A percentile compares a stretch with the other conserved stretches of the same genome.
These are phyloP conservation scores for Hystrix brachyura DNA, from an alignment of 2,113 vertebrate genomes.

Conservation along the genomic window DNA sequence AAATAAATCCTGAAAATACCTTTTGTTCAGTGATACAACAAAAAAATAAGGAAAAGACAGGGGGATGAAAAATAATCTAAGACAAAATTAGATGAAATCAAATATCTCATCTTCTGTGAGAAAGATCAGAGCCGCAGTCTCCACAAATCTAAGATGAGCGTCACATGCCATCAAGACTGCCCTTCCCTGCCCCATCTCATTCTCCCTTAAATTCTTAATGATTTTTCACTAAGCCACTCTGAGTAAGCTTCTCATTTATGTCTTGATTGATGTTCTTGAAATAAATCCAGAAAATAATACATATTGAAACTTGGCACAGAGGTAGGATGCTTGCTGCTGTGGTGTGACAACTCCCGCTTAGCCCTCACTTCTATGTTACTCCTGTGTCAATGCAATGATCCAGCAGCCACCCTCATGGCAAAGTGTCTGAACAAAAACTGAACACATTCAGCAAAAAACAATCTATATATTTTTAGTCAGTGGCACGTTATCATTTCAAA, in stretches of 20 bases:
- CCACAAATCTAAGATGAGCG: background rate
- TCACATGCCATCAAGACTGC: background rate
- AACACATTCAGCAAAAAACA: background rate
- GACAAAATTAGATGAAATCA: conserved; percentile 11
- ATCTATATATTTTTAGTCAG: background rate
- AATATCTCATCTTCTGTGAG: background rate
- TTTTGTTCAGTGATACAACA: background rate
- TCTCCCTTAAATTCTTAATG: background rate
- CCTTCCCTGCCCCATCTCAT: background rate
- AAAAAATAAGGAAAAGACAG: background rate
- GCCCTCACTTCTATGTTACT: background rate
- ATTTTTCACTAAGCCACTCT: background rate
- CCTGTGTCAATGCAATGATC: too few relatives aligned
- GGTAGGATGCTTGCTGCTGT: background rate
- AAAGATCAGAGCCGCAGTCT: background rate
- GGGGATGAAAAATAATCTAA: background rate
- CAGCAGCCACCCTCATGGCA: background rate
- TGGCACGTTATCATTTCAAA: background rate
- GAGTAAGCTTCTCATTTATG: background rate
- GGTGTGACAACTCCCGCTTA: background rate
- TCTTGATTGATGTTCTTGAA: background rate
- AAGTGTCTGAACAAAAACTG: background rate
- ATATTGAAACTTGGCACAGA: background rate
- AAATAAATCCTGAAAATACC: conserved; percentile 66
- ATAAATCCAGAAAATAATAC: background rate